Conservation (phyloP, 2,888 invertebrate genomes). For the Cancer borealis region DNA sequence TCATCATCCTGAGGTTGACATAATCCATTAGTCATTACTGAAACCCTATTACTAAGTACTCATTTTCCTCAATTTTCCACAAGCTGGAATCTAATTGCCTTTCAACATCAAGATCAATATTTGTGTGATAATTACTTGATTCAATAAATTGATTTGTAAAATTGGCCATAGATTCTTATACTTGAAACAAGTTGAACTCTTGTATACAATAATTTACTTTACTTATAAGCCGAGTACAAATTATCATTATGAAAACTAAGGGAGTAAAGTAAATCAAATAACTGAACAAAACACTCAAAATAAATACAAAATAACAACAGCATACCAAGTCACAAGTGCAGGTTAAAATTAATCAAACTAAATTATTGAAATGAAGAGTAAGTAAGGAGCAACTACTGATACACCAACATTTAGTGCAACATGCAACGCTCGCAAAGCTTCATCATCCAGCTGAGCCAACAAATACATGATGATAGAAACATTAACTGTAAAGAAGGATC, state of each 20-base stretch:
- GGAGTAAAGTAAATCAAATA: background rate
- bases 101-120: background rate
- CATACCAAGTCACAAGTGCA: constrained; percentile 5
- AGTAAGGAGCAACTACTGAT: background rate
- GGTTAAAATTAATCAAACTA: constrained; percentile 1
- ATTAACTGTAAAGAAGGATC: background rate
- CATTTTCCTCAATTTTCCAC: background rate
- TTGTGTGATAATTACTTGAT: background rate
- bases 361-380: background rate
- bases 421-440: background rate
- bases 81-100: background rate
- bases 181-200: background rate
- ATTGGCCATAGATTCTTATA: background rate
- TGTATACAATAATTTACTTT: background rate
- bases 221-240: background rate
- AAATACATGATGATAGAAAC: background rate
- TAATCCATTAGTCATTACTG: constrained; percentile 27
- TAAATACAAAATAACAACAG: background rate
- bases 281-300: background rate
- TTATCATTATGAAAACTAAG: background rate
- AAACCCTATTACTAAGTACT: background rate
- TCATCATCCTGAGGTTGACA: constrained; percentile 55
- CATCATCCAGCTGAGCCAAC: background rate
- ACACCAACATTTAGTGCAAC: background rate
- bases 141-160: background rate